Evolutionary conservation across 2,888 invertebrate genomes (phyloP).

Genomic region (Pterostichus madidus): DNA sequence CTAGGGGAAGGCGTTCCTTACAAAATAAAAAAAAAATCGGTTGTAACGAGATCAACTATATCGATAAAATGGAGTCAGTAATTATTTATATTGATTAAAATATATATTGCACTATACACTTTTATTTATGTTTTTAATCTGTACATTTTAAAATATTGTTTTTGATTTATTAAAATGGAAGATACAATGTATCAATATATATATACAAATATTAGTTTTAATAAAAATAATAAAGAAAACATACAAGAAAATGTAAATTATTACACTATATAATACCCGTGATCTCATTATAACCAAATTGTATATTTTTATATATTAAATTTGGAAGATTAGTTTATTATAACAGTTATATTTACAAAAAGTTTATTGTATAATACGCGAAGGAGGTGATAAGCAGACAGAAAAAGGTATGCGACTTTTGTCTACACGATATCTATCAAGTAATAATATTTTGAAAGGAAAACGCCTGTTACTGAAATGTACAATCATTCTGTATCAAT

Average conservation of each 20-base stretch:
- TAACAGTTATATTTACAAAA: constrained; percentile 24
- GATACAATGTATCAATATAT: constrained; percentile 42
- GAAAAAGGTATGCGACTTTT: constrained; percentile 20
- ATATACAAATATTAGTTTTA: constrained; percentile 31
- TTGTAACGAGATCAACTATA: constrained; percentile 39
- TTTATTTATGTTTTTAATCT: constrained; percentile 47
- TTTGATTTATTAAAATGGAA: constrained; percentile 50
- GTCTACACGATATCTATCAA: constrained; percentile 18
- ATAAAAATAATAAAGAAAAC: constrained; percentile 24
- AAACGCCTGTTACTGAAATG: constrained; percentile 41
- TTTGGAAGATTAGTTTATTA: constrained; percentile 22
- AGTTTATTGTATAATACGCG: background rate
- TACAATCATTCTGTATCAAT: constrained; percentile 54
- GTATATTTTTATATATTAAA: constrained; percentile 23
- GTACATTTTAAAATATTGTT: constrained; percentile 49
- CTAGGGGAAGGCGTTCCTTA: constrained; percentile 17
- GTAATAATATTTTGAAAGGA: constrained; percentile 32
- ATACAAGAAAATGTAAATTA: constrained; percentile 19
- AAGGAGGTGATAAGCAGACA: constrained; percentile 34
- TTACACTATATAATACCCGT: constrained; percentile 42
- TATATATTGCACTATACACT: constrained; percentile 47
- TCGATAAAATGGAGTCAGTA: background rate
- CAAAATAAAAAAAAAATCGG: constrained; percentile 12
- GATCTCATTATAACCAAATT: constrained; percentile 41
- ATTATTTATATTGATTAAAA: background rate